Evolutionary conservation across 2,888 invertebrate species (phyloP).

Genomic region (Eupithecia inturbata): DNA sequence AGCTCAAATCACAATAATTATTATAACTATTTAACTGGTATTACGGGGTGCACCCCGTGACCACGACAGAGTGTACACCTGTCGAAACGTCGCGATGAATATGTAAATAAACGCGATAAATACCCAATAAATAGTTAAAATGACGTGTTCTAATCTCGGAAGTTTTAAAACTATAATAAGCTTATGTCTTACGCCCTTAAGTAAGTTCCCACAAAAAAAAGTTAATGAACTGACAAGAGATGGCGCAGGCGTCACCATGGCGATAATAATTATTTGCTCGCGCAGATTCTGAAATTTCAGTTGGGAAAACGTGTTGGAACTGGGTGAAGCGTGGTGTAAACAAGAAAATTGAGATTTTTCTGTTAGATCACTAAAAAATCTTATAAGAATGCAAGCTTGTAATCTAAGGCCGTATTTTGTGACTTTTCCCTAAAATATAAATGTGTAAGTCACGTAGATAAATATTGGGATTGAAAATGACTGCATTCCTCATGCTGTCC

Average conservation of each 20-base stretch:
- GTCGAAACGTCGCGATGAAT: too few species aligned
- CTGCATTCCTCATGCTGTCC: too few species aligned
- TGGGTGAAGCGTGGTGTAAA: neutral
- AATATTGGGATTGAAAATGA: too few species aligned
- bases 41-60: too few species aligned
- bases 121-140: too few species aligned
- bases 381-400: neutral
- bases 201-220: conserved; percentile 61
- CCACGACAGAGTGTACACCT: too few species aligned
- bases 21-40: too few species aligned
- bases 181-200: conserved; percentile 44
- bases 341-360: neutral
- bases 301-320: conserved; percentile 1
- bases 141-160: too few species aligned
- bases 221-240: conserved; percentile 75
- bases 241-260: conserved; percentile 67
- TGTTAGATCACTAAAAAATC: neutral
- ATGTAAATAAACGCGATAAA: too few species aligned
- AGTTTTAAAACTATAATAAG: neutral
- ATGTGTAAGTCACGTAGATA: too few species aligned
- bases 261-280: conserved; percentile 55
- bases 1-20: too few species aligned
- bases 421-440: neutral
- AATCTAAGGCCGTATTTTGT: neutral
- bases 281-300: conserved; percentile 38